phyloP scores from a whole-genome alignment of 1,140 invertebrate genomes.

The Adoxophyes honmai region DNA sequence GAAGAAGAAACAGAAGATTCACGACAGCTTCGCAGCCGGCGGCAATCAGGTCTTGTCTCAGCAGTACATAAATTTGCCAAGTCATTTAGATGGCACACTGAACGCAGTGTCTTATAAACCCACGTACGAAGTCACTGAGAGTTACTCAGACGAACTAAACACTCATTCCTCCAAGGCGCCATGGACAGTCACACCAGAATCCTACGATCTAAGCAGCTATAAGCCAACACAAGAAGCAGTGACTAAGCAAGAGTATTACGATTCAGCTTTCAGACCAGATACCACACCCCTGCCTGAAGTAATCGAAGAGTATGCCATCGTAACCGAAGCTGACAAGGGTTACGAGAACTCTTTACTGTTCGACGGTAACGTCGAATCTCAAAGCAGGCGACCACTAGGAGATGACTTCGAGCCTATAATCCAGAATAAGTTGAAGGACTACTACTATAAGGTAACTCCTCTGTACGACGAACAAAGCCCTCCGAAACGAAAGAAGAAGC shows the following conservation, averaged over 20 bases:
- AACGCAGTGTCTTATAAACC: constrained; percentile 39
- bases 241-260: constrained; percentile 37
- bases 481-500: constrained; percentile 62
- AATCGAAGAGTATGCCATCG: constrained; percentile 60
- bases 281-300: constrained; percentile 41
- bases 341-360: constrained; percentile 59
- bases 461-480: constrained; percentile 42
- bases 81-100: constrained; percentile 32
- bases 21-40: constrained; percentile 48
- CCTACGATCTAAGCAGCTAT: constrained; percentile 27
- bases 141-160: constrained; percentile 39
- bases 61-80: constrained; percentile 46
- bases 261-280: constrained; percentile 35
- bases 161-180: constrained; percentile 42
- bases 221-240: constrained; percentile 44
- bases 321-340: constrained; percentile 58
- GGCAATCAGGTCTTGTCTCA: constrained; percentile 54
- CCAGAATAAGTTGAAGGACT: constrained; percentile 65
- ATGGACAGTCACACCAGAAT: constrained; percentile 44
- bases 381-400: constrained; percentile 61
- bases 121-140: constrained; percentile 71
- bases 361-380: constrained; percentile 54
- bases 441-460: constrained; percentile 66
- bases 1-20: constrained; percentile 52
- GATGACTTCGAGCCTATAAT: constrained; percentile 66